phyloP scores from a whole-genome alignment of 1,140 invertebrate genomes.

The Platyura marginata region DNA sequence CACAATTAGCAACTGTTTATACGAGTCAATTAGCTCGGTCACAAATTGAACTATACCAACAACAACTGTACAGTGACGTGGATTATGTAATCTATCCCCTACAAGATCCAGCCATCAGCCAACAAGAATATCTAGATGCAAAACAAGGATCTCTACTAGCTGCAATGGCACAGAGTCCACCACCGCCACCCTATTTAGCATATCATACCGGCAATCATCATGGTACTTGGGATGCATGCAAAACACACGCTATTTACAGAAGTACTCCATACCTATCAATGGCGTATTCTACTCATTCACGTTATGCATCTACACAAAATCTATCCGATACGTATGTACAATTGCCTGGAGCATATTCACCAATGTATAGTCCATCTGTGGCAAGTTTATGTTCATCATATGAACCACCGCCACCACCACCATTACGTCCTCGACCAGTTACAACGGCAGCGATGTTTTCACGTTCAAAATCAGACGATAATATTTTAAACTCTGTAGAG shows the following conservation, averaged over 20 bases:
- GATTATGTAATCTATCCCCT: conserved; percentile 80
- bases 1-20: conserved; percentile 36
- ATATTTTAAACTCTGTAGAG: conserved; percentile 48
- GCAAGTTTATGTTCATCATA: conserved; percentile 29
- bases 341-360: conserved; percentile 32
- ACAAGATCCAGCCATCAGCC: conserved; percentile 70
- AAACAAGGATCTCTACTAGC: conserved; percentile 51
- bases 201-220: conserved; percentile 10
- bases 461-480: conserved; percentile 55
- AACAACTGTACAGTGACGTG: conserved; percentile 72
- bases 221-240: conserved; percentile 28
- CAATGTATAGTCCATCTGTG: conserved; percentile 35
- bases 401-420: conserved; percentile 32
- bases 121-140: conserved; percentile 76
- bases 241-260: conserved; percentile 52
- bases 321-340: conserved; percentile 48
- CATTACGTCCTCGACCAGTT: conserved; percentile 28
- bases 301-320: conserved; percentile 57
- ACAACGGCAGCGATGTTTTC: conserved; percentile 35
- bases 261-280: conserved; percentile 57
- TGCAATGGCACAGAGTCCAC: conserved; percentile 35
- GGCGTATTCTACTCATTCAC: conserved; percentile 38
- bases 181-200: conserved; percentile 33
- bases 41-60: conserved; percentile 66
- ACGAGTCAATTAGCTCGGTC: conserved; percentile 50